Base-by-base conservation (phyloP, 2,888 invertebrate species). In the Syritta pipiens region DNA sequence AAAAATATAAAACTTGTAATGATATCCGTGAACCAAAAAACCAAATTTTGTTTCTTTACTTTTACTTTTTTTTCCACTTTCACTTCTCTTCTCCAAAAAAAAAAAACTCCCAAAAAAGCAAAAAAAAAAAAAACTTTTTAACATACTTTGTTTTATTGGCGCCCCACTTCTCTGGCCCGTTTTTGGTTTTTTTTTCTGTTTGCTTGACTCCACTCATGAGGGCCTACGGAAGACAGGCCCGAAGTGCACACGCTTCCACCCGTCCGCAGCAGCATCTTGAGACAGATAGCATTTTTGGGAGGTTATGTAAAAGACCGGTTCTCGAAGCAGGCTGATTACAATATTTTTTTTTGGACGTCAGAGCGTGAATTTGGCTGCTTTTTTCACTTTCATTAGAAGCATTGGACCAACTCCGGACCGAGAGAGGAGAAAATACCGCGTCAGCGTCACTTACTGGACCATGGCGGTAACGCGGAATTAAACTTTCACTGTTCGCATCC, bases 371-470 rank as follows among this genome's bases (percentile, higher is more conserved):
- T 24, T 19, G 12, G 7, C 32, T 42, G 37, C 42, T 26, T 82
- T 71, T 84, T 83, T 85, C 84, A 86, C 85, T 86, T 86, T 87
- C 85, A 82, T 86, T 86, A 84, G 86, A 86, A 86, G 84, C 82
- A 72, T 35, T 42, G 74, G 67, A 74, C 59, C 63, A 68, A 7
- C 37, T 71, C 62, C 67, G 60, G 60, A 28, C 12, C 10, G 55
- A 35, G 28, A 17, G 26, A 79, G 68, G 72, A 67, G 79, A 79
- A 79, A 79, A 62, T 79, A 28, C 9, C n/a, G 42, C 17, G 9
- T 10, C 44, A 14, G 14, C 37, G 24, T 46, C 44, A 19, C 84
- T 85, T 84, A 85, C 85, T 86, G 85, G 84, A 86, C 86, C 85
- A 84, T 85, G 82, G 83, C 83, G n/a, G n/a, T n/a, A 85, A 86